Percentiles rank a stretch among this genome's conserved stretches.
phyloP scores from a whole-genome alignment of 23 tunicate genomes.

The Styela clava region DNA sequence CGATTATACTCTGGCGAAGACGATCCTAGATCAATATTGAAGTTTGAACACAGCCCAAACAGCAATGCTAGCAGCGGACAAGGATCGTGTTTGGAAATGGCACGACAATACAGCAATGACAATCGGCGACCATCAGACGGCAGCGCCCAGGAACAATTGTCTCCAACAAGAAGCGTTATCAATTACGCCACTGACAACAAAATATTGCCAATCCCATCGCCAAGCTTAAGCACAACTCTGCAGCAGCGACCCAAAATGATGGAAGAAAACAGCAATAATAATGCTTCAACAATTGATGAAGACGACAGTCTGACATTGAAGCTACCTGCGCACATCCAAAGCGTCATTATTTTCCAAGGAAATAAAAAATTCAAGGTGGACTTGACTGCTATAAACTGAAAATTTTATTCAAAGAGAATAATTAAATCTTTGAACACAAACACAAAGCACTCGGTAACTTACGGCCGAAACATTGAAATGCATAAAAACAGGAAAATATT shows the following conservation, averaged over 20 bases:
- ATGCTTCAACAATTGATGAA: neutral
- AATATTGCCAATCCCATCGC: slow-evolving; percentile 12
- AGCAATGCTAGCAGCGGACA: slow-evolving; percentile 18
- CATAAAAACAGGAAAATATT: too few species aligned
- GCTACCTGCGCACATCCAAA: slow-evolving; percentile 54
- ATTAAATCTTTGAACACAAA: too few species aligned
- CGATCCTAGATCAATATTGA: neutral
- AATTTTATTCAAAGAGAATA: neutral
- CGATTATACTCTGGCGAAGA: neutral
- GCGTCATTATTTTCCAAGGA: slow-evolving; percentile 47
- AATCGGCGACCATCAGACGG: slow-evolving; percentile 36
- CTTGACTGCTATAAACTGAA: slow-evolving; percentile 22
- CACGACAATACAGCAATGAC: neutral
- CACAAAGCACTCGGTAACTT: too few species aligned
- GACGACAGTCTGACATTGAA: slow-evolving; percentile 60
- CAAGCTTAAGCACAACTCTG: slow-evolving; percentile 11
- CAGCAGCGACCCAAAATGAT: neutral
- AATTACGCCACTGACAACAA: slow-evolving; percentile 38
- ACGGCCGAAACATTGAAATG: too few species aligned
- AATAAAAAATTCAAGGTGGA: slow-evolving; percentile 42
- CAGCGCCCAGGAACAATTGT: neutral
- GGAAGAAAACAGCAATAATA: slow-evolving; percentile 15
- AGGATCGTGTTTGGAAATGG: neutral
- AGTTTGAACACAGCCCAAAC: slow-evolving; percentile 12
- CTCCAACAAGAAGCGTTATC: neutral